Evolutionary conservation across 2,113 vertebrate genomes (phyloP).

Genomic region (Petrocephalus zakoni): DNA sequence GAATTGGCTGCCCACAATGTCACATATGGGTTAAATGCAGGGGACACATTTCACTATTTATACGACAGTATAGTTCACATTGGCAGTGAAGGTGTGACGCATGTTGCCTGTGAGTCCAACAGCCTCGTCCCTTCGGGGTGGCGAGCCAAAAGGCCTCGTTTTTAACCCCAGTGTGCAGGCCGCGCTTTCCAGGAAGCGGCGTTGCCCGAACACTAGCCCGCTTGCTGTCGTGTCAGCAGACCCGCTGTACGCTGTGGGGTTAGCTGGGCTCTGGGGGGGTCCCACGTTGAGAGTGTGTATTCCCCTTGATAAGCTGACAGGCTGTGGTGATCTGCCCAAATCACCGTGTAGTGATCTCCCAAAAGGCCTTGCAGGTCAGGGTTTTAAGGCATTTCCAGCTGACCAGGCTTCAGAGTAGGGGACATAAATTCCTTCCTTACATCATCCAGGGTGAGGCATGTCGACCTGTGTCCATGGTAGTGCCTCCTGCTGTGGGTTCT

Average conservation of each 20-base stretch:
- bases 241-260: not conserved
- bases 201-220: not conserved
- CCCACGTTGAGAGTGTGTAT: not conserved
- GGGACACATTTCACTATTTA: too few species aligned
- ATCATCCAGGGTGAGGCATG: not conserved
- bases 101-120: not conserved
- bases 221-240: not conserved
- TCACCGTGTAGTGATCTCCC: not conserved
- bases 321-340: not conserved
- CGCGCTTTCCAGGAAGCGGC: not conserved
- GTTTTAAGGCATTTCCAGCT: not conserved
- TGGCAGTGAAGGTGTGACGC: not conserved
- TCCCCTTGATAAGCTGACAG: too few species aligned
- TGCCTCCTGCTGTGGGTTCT: not conserved
- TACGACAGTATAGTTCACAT: not conserved
- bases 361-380: not conserved
- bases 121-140: not conserved
- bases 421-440: not conserved
- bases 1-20: too few species aligned
- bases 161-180: not conserved
- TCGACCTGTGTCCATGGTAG: not conserved
- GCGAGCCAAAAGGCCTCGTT: not conserved
- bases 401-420: not conserved
- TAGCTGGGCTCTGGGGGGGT: not conserved
- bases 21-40: too few species aligned